Base-by-base conservation (phyloP, 2,888 invertebrate species). In the Thereva unica region DNA sequence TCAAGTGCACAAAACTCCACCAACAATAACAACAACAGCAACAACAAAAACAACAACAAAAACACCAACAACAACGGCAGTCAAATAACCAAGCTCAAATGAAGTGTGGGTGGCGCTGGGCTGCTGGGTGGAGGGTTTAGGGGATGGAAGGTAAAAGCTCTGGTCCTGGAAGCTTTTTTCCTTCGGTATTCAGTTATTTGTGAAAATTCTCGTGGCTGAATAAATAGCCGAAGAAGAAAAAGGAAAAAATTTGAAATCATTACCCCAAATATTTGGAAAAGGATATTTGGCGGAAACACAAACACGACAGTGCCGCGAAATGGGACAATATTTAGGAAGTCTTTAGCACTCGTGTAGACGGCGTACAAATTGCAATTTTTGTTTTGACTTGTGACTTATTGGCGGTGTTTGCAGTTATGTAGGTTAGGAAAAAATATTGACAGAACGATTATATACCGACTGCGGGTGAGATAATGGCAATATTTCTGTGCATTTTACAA, bases 231-330 rank as follows among this genome's bases (percentile, higher is more conserved):
- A 54, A 64, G 35, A 35, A 53, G 68, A 45, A 10, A 68, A 71
- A 71, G 63, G 71, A 67, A 67, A 67, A 69, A 59, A 68, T 70
- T 71, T 70, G 70, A 72, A 72, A 72, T 73, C 71, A 73, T 72
- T 73, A 71, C 71, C 71, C 70, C 72, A 73, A 73, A 73, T 73
- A 73, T 73, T 73, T 73, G 72, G 69, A 69, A 72, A 72, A 73
- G 73, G 73, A 73, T 73, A 73, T 72, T 71, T 73, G 73, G 71
- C 70, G 72, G 71, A 73, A 73, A 72, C 68, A 71, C 71, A 73
- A 73, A 73, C 70, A 73, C 69, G 71, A 73, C 71, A 70, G 68
- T 68, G 69, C 68, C 71, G 69, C 68, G 12, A 42, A 53, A 34
- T 45, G 35, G 63, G 44, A 63, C 44, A 52, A 35, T 42, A 52